Evolutionary conservation across 1,140 invertebrate genomes (phyloP), one percentile per base, ranked within the genome.

Genomic region (Linepithema humile): DNA sequence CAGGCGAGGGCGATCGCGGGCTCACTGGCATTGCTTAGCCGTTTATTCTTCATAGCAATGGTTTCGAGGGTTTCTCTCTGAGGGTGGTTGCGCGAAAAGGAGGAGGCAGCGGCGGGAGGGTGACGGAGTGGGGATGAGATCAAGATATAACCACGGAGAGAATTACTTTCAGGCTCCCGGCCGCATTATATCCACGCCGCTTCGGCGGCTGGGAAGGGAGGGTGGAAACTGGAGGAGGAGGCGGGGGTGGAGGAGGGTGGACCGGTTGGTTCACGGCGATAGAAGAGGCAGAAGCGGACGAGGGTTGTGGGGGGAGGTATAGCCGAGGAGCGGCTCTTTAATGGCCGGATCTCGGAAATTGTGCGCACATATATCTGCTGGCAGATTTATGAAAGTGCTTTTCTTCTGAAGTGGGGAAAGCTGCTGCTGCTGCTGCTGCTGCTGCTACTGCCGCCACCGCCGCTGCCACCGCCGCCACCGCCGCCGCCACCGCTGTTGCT

Each of bases 321-420:
- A 90, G 90, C 89, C 90, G 90, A 91, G 92, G 91, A 92, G 92
- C 92, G 90, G 93, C 93, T 94, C 96, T 96, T 96, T 97, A 97
- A 97, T 96, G 96, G 96, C 96, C 96, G 96, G 96, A 97, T 97
- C 96, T 96, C 96, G 96, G 96, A 97, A 97, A 97, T 97, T 97
- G 96, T 96, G 96, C 96, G 96, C 96, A 96, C 96, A 97, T 97
- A 97, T 97, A 97, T 97, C 96, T 97, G 95, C 95, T 95, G 95
- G 96, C 96, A 97, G 96, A 97, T 97, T 97, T 97, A 97, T 97
- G 96, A 97, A 97, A 97, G 96, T 96, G 96, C 96, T 95, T 95
- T 95, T 95, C 94, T 95, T 95, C 94, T 93, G 93, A 94, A 94
- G 93, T 94, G 93, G 93, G 93, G 93, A 94, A 94, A 94, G 94